Conservation (phyloP, 2,888 invertebrate genomes). For the Synergus umbraculus region DNA sequence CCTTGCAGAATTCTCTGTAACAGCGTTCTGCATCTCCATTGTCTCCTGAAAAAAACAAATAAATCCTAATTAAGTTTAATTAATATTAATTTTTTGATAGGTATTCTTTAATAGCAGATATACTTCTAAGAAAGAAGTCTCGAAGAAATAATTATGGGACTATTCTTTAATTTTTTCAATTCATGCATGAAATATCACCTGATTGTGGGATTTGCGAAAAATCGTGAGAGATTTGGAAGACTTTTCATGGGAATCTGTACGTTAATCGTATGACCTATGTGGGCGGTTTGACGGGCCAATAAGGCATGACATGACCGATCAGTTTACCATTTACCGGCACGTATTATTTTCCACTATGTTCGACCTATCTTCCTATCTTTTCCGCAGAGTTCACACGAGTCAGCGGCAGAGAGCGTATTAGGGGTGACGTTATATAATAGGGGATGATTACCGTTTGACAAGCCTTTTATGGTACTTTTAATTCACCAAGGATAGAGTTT, state of each 20-base stretch:
- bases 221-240: slow-evolving; percentile 60
- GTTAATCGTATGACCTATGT: slow-evolving; percentile 66
- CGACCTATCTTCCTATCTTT: slow-evolving; percentile 64
- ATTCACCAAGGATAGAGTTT: slow-evolving; percentile 66
- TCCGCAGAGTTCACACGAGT: slow-evolving; percentile 73
- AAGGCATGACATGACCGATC: slow-evolving; percentile 74
- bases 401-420: slow-evolving; percentile 51
- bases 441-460: slow-evolving; percentile 74
- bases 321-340: slow-evolving; percentile 64
- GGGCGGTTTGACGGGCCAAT: slow-evolving; percentile 74
- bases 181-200: background rate
- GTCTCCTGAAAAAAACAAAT: slow-evolving; percentile 18
- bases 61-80: background rate
- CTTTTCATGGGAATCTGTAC: slow-evolving; percentile 62
- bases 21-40: slow-evolving; percentile 11
- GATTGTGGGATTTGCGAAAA: slow-evolving; percentile 26
- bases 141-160: background rate
- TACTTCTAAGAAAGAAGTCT: no score
- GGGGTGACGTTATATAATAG: slow-evolving; percentile 71
- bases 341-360: slow-evolving; percentile 60
- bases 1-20: background rate
- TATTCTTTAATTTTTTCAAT: background rate
- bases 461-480: slow-evolving; percentile 66
- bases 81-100: no score
- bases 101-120: no score